Base-by-base conservation (phyloP, 2,113 vertebrate genomes). In the Psephotus haematonotus region DNA sequence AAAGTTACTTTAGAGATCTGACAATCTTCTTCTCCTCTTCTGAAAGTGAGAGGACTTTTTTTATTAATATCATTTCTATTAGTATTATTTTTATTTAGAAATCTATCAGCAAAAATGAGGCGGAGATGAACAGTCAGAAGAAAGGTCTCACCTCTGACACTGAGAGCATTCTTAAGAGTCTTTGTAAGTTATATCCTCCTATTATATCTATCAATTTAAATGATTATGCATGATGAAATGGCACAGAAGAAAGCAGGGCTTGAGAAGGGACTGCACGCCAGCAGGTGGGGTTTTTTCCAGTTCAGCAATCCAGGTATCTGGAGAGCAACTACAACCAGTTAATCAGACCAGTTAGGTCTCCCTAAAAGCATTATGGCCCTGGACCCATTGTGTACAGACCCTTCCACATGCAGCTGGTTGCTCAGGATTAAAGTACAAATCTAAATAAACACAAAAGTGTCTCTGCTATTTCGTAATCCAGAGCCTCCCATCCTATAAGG, bases 321-420 rank as follows among this genome's bases (percentile, higher is more conserved):
- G 29, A 78, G n/a, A n/a, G 28, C 8, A 46, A 39, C 31, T 37
- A 10, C 1, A 3, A 70, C 18, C 29, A 33, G 62, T 67, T 39
- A 47, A 65, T 35, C 35, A 92, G 27, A 19, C 41, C 50, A 28
- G 9, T 53, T 44, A 39, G 37, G 8, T 5, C 46, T 89, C 46
- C 41, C 31, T 37, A 50, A 82, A 88, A 69, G 23, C 44, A 47
- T 19, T 35, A 2, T 6, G 28, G 10, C 31, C 63, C 33, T 23
- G 7, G 1, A 4, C 10, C 17, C 0, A 0, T 5, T 37, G 52
- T 0, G 2, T 75, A 53, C 50, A 82, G 65, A 35, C 19, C 19
- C 28, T 67, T 71, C 31, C 67, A 29, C 1, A 0, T 2, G 11
- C 31, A 17, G 25, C 55, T 63, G 63, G 2, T 49, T 74, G 24